Evolutionary conservation across 1,140 invertebrate genomes (phyloP).

Genomic region (Pygmarrhopalites habei): DNA sequence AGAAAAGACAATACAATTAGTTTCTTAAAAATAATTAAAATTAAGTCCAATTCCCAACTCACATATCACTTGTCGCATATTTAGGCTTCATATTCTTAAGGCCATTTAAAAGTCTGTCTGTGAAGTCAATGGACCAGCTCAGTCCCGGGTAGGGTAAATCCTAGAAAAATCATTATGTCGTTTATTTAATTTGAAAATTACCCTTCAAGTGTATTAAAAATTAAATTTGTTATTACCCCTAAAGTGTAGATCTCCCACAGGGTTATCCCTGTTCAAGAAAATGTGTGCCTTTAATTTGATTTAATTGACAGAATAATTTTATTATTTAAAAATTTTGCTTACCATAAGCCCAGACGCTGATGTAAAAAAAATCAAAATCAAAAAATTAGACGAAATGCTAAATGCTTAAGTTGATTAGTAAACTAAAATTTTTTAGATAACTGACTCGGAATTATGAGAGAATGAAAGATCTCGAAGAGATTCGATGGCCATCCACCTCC

Average conservation of each 20-base stretch:
- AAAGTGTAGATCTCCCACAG: conserved; percentile 19
- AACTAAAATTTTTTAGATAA: conserved; percentile 46
- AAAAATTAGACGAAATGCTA: background rate
- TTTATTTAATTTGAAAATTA: too few relatives aligned
- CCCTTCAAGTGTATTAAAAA: too few relatives aligned
- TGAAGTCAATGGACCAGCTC: conserved; percentile 6
- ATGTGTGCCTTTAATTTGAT: too few relatives aligned
- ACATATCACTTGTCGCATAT: conserved; percentile 13
- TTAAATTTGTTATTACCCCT: too few relatives aligned
- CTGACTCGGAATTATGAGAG: conserved; percentile 45
- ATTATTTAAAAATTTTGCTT: too few relatives aligned
- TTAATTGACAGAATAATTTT: too few relatives aligned
- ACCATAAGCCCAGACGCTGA: conserved; percentile 18
- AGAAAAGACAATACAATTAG: background rate
- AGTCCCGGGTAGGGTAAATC: conserved; percentile 9
- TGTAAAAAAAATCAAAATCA: too few relatives aligned
- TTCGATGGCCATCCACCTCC: conserved; percentile 23
- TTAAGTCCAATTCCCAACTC: too few relatives aligned
- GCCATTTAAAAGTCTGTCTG: background rate
- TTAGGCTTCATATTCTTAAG: conserved; percentile 8
- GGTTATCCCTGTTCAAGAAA: too few relatives aligned
- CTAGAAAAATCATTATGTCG: too few relatives aligned
- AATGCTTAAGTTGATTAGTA: conserved; percentile 40
- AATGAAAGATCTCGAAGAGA: conserved; percentile 43
- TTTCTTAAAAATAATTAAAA: background rate